These are phyloP conservation scores for Adoxophyes honmai DNA, from an alignment of 1,140 invertebrate species.

Conservation along the genomic window DNA sequence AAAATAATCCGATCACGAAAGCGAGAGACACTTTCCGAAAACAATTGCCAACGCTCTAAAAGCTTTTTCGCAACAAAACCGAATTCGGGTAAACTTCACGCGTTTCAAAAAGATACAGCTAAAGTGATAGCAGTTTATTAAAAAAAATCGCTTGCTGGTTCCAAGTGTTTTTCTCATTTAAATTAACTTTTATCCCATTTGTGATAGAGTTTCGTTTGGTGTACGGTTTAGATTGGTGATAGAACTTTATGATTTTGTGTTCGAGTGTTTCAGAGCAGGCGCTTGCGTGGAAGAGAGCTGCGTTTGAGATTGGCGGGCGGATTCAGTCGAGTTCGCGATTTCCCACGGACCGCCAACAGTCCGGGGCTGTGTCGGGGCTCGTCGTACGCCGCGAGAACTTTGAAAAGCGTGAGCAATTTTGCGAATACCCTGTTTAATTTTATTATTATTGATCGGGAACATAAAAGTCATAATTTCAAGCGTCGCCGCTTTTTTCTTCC, in stretches of 20 bases:
- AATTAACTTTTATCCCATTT: no score
- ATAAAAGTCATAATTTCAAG: no score
- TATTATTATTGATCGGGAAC: no score
- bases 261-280: background rate
- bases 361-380: background rate
- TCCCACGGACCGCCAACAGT: background rate
- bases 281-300: background rate
- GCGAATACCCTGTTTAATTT: no score
- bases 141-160: background rate
- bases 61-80: slow-evolving; percentile 9
- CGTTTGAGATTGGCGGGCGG: background rate
- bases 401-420: background rate
- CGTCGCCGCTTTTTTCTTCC: no score
- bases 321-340: background rate
- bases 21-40: slow-evolving; percentile 3
- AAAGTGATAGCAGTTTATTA: slow-evolving; percentile 13
- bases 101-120: slow-evolving; percentile 2
- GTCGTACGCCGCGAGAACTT: background rate
- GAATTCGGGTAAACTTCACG: slow-evolving; percentile 12
- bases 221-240: no score
- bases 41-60: slow-evolving; percentile 14
- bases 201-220: no score
- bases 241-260: no score
- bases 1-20: slow-evolving; percentile 15
- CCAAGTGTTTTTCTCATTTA: no score